These are phyloP conservation scores for Holcopasites calliopsidis DNA, from an alignment of 1,140 invertebrate species.

Conservation along the genomic window DNA sequence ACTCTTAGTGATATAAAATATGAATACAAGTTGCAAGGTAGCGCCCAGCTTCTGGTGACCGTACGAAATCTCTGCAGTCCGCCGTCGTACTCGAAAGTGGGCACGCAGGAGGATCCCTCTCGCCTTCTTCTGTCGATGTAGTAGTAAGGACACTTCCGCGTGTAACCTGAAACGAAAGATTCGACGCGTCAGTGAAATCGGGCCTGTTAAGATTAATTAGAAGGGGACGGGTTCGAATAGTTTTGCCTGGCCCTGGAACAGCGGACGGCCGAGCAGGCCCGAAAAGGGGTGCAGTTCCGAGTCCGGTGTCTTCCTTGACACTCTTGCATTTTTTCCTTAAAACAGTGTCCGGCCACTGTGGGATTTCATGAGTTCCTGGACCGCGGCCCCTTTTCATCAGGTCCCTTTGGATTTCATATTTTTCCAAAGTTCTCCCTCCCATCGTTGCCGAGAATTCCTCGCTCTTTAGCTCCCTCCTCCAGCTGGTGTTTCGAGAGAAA, in stretches of 20 bases:
- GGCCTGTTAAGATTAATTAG: too few species aligned
- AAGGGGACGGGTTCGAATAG: neutral
- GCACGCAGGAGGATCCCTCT: slow-evolving; percentile 18
- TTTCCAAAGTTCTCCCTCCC: neutral
- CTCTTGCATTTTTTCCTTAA: slow-evolving; percentile 19
- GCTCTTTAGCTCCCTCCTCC: slow-evolving; percentile 36
- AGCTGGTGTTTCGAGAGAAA: slow-evolving; percentile 10
- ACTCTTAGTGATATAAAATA: neutral
- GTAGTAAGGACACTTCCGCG: slow-evolving; percentile 48
- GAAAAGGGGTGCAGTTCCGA: slow-evolving; percentile 45
- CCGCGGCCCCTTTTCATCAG: slow-evolving; percentile 23
- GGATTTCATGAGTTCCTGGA: slow-evolving; percentile 48
- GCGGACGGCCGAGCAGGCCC: slow-evolving; percentile 3
- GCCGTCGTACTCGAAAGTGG: slow-evolving; percentile 60
- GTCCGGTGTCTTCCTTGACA: slow-evolving; percentile 21
- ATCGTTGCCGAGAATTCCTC: slow-evolving; percentile 43
- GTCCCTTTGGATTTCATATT: neutral
- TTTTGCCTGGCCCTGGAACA: slow-evolving; percentile 58
- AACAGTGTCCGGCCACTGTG: slow-evolving; percentile 49
- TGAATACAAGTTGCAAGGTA: slow-evolving; percentile 54
- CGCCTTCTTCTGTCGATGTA: slow-evolving; percentile 48
- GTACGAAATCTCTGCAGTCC: slow-evolving; percentile 38
- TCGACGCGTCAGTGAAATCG: neutral
- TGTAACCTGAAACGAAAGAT: slow-evolving; percentile 46
- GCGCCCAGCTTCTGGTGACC: slow-evolving; percentile 1